Evolutionary conservation across 2,888 invertebrate species (phyloP), one percentile per base, ranked within the genome.

Genomic region (Strigamia transsilvanica): DNA sequence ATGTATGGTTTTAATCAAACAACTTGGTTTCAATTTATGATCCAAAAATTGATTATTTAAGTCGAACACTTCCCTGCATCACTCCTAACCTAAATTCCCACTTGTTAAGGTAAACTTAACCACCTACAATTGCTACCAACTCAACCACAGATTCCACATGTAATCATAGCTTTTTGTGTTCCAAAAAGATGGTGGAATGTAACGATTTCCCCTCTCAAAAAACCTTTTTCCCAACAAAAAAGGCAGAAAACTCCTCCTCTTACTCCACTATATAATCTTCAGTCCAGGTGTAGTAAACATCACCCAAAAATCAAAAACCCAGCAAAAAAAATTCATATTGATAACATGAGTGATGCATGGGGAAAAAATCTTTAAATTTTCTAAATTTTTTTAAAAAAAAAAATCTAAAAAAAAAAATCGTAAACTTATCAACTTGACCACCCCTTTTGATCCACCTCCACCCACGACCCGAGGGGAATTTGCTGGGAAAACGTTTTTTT

Each of bases 381-480:
- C 18, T 4, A 15, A 18, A 7, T 5, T 6, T n/a, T n/a, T n/a
- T n/a, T 21, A 56, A 56, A 56, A 56, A 56, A 56, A 46, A 61
- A 61, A 61, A 32, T 12, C 5, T 21, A 56, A 56, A 56, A 56
- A 56, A 56, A 46, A 61, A 61, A 61, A 32, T 12, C 5, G 13
- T 73, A 73, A 73, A 73, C 73, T 27, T 66, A 27, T 73, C 73
- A 73, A 32, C 9, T 56, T 73, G 73, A 73, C 73, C 73, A 73
- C n/a, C 73, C 23, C 18, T 73, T 73, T 56, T 18, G 73, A 23
- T 73, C 73, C 73, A 32, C 32, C 27, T 73, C 73, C 73, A 73
- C 73, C 73, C 73, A 73, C 73, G 10, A 23, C 73, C 73, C 32
- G 73, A 73, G 73, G 73, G 12, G 73, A 32, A 73, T 73, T 27